Percentiles rank a stretch among this genome's conserved stretches.
Evolutionary conservation across 2,113 vertebrate species (phyloP).

Genomic region (Pelodiscus sinensis): DNA sequence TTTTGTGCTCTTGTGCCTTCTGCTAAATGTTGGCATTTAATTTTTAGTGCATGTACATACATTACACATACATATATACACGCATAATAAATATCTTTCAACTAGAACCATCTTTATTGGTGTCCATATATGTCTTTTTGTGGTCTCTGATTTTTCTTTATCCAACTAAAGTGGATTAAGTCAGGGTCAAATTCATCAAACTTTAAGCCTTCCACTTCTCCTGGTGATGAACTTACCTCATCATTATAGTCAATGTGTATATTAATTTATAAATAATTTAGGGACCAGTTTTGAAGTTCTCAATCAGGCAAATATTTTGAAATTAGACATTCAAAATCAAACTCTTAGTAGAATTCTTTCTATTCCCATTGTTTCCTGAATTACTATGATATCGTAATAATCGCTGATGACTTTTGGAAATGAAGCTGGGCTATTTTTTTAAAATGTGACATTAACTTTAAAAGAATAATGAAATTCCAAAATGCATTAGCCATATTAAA

Average conservation of each 20-base stretch:
- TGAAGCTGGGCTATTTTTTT: conserved; percentile 19
- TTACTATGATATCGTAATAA: conserved; percentile 15
- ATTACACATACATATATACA: not conserved
- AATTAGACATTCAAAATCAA: not conserved
- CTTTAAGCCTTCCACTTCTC: not conserved
- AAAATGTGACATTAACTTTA: conserved; percentile 8
- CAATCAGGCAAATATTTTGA: not conserved
- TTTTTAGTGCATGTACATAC: not conserved
- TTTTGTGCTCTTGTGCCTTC: not conserved
- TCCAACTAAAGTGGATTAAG: fast-evolving
- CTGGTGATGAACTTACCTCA: not conserved
- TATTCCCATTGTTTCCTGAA: not conserved
- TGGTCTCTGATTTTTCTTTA: not conserved
- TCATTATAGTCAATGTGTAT: not conserved
- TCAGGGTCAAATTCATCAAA: not conserved
- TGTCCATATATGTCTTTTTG: fast-evolving
- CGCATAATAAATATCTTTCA: fast-evolving
- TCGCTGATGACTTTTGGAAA: conserved; percentile 41
- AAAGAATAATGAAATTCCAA: conserved; percentile 37
- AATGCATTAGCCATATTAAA: not conserved
- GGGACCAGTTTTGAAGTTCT: not conserved
- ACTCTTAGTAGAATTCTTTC: not conserved
- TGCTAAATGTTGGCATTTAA: not conserved
- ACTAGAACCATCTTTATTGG: fast-evolving
- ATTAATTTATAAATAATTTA: not conserved